Conservation (phyloP, 2,888 invertebrate genomes). For the Brachyptera putata region DNA sequence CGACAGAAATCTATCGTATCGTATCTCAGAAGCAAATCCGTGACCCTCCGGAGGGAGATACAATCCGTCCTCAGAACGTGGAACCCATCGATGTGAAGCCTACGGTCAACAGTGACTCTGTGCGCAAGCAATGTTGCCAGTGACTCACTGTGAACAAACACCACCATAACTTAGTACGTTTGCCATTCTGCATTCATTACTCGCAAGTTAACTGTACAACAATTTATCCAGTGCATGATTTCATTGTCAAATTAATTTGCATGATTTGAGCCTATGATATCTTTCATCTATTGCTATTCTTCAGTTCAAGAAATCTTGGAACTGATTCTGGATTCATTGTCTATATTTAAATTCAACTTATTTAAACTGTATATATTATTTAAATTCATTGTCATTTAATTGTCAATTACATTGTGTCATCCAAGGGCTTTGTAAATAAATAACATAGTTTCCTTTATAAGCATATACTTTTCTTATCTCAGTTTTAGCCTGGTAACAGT, state of each 20-base stretch:
- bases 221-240: background rate
- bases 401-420: too few relatives aligned
- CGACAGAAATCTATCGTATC: conserved; percentile 94
- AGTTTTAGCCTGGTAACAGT: too few relatives aligned
- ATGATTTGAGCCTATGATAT: background rate
- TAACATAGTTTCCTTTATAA: too few relatives aligned
- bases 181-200: conserved; percentile 7
- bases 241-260: background rate
- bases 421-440: too few relatives aligned
- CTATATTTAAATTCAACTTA: too few relatives aligned
- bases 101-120: conserved; percentile 77
- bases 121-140: conserved; percentile 92
- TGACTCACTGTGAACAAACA: conserved; percentile 48
- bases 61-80: conserved; percentile 82
- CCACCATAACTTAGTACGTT: conserved; percentile 21
- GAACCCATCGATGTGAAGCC: conserved; percentile 87
- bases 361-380: too few relatives aligned
- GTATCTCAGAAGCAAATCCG: conserved; percentile 97
- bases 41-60: conserved; percentile 91
- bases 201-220: background rate
- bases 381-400: too few relatives aligned
- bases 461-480: too few relatives aligned
- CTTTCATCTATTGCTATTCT: background rate
- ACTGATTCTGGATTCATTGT: too few relatives aligned
- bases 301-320: too few relatives aligned